These are phyloP conservation scores for Bufotes viridis DNA, from an alignment of 2,797 vertebrate genomes.

Conservation along the genomic window DNA sequence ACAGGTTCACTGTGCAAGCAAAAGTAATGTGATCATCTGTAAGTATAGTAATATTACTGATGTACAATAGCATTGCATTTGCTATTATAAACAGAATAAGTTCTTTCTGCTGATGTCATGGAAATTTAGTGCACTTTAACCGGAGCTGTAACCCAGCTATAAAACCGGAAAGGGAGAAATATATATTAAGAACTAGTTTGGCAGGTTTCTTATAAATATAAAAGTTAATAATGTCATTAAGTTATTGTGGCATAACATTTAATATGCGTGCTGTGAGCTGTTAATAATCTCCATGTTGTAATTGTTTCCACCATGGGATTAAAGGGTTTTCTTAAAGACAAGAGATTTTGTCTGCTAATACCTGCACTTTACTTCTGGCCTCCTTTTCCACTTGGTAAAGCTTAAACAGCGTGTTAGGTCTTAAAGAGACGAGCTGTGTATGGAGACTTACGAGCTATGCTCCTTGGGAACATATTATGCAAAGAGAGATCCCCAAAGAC, in stretches of 20 bases:
- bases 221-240: conserved; percentile 7
- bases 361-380: conserved; percentile 12
- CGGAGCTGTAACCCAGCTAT: background rate
- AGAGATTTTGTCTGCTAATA: background rate
- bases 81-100: background rate
- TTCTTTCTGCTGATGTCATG: background rate
- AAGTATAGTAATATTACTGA: background rate
- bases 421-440: no score
- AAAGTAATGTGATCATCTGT: conserved; percentile 19
- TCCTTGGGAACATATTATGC: no score
- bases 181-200: conserved; percentile 10
- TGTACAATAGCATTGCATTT: conserved; percentile 16
- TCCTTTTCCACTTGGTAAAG: background rate
- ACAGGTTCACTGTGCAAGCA: conserved; percentile 5
- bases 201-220: background rate
- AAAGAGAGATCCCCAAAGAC: no score
- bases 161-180: background rate
- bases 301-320: conserved; percentile 25
- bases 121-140: conserved; percentile 21
- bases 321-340: background rate
- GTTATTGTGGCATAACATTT: conserved; percentile 34
- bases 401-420: no score
- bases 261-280: conserved; percentile 25
- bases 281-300: conserved; percentile 18
- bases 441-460: no score